Base-by-base conservation (phyloP, 2,888 invertebrate genomes). In the Drosophila infuscata region DNA sequence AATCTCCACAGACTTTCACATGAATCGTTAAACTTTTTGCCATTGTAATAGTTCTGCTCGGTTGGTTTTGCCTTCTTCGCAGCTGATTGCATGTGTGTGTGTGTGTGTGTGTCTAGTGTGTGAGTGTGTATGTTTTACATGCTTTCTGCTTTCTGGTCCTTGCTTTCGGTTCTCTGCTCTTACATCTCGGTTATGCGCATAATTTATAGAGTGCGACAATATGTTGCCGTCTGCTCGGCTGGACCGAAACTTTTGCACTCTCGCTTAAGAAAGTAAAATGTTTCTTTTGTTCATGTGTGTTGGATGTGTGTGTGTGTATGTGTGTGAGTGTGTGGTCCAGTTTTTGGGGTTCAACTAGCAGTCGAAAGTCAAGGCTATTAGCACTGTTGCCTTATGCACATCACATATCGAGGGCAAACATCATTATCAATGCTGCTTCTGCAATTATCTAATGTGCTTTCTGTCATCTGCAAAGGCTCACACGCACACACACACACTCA, bases 171-270 rank as follows among this genome's bases (percentile, higher is more conserved):
- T 63, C 59, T 76, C 41, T 48, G 54, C 48, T 65, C 61, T 59
- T 54, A 57, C 38, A 58, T 70, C 79, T 82, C 67, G 81, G 80
- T 91, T 91, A 83, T 90, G 89, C 87, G 80, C 91, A 89, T 91
- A 89, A 90, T 91, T 90, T 90, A 89, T 83, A 75, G 89, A 85
- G 82, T 87, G 83, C 82, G 82, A 88, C 83, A 91, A 89, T 90
- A 88, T 89, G 88, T 81, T 90, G 81, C 68, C 78, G 70, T 74
- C 72, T 76, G 73, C 63, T 63, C 60, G 74, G 62, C 64, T 69
- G 70, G 66, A 25, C 25, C 70, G 46, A 65, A 86, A 88, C 67
- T 86, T 88, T 86, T 77, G 53, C 72, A 71, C 78, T 75, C 74
- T 74, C 58, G 59, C 53, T 66, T 56, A 74, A 78, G 82, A 79